Percentiles rank a stretch among this genome's conserved stretches.
phyloP scores from a whole-genome alignment of 1,140 invertebrate genomes.

The Orius laevigatus region DNA sequence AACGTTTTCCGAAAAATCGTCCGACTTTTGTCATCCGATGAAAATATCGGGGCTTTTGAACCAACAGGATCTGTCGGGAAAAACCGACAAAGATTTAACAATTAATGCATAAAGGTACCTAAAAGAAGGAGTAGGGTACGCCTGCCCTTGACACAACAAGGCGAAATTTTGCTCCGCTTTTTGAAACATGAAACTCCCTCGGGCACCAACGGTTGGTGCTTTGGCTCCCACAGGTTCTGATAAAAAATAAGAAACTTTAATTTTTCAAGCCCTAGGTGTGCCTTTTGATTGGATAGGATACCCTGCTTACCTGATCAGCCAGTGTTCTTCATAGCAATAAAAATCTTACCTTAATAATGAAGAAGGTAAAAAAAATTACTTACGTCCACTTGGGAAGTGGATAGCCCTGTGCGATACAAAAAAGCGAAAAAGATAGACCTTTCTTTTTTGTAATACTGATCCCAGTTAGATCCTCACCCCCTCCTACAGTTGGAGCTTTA shows the following conservation, averaged over 20 bases:
- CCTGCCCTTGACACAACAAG: slow-evolving; percentile 16
- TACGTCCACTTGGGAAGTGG: slow-evolving; percentile 26
- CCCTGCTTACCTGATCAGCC: not conserved
- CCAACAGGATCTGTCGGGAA: slow-evolving; percentile 42
- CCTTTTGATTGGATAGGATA: slow-evolving; percentile 1
- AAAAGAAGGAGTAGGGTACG: slow-evolving; percentile 28
- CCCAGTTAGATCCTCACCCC: not conserved
- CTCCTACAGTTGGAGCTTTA: slow-evolving; percentile 49
- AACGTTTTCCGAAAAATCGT: slow-evolving; percentile 19
- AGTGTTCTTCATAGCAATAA: not conserved
- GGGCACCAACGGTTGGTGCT: slow-evolving; percentile 34
- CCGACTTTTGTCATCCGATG: slow-evolving; percentile 40
- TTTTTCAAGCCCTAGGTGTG: slow-evolving; percentile 24
- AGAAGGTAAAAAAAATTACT: not conserved
- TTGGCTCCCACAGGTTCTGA: slow-evolving; percentile 40
- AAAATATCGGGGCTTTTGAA: slow-evolving; percentile 46
- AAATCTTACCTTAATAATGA: not conserved
- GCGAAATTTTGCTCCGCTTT: slow-evolving; percentile 13
- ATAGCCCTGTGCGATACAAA: slow-evolving; percentile 43
- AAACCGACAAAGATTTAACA: not conserved
- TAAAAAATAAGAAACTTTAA: slow-evolving; percentile 25
- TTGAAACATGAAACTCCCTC: slow-evolving; percentile 27
- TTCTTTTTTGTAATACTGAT: not conserved
- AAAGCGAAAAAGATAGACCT: slow-evolving; percentile 30
- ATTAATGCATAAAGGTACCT: slow-evolving; percentile 39